A percentile compares a stretch with the other conserved stretches of the same genome.
phyloP scores from a whole-genome alignment of 2,797 vertebrate species.

The Myoxocephalus aenaeus region DNA sequence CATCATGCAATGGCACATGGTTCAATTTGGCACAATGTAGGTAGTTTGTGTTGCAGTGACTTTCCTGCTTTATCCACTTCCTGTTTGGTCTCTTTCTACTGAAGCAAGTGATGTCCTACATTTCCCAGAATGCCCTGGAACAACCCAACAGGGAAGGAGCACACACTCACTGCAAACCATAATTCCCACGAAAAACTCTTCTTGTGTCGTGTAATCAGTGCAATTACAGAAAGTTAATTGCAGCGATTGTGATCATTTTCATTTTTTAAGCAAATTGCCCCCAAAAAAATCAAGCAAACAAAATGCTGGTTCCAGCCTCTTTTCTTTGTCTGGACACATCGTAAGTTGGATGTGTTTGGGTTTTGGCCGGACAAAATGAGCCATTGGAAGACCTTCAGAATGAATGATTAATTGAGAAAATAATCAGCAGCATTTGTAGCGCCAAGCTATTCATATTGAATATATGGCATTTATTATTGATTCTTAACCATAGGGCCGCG shows the following conservation, averaged over 20 bases:
- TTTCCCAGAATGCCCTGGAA: neutral
- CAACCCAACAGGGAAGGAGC: neutral
- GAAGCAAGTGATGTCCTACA: neutral
- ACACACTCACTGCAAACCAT: neutral
- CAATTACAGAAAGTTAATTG: neutral
- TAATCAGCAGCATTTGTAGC: neutral
- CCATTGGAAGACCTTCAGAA: neutral
- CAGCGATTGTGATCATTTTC: neutral
- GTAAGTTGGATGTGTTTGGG: neutral
- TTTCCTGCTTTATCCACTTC: neutral
- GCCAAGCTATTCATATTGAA: neutral
- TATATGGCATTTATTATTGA: neutral
- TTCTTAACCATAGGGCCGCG: too few relatives aligned
- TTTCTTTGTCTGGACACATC: neutral
- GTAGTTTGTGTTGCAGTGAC: neutral
- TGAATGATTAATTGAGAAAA: neutral
- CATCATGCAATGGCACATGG: neutral
- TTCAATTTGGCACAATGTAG: neutral
- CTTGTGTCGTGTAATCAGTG: neutral
- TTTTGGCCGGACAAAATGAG: neutral
- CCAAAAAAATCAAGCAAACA: neutral
- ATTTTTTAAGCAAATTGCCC: neutral
- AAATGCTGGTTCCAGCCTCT: neutral
- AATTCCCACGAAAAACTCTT: neutral
- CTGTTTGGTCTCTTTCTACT: neutral